These are phyloP conservation scores for Drosophila subobscura DNA, from an alignment of 1,140 invertebrate genomes.

Conservation along the genomic window DNA sequence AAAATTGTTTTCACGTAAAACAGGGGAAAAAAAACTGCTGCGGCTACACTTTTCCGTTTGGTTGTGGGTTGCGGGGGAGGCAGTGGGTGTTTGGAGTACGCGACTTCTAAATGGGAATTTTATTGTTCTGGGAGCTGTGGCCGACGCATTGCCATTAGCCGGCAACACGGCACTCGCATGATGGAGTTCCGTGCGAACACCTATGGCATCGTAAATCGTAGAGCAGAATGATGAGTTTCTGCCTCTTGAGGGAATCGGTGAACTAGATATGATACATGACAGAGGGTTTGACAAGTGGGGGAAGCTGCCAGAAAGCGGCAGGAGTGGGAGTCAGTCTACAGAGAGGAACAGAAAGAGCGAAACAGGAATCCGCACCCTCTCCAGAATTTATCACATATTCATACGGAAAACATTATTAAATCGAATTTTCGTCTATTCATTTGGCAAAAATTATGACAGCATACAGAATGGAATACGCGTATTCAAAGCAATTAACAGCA, in stretches of 20 bases:
- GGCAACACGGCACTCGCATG: conserved; percentile 50
- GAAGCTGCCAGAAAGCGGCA: not conserved
- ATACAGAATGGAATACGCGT: conserved; percentile 7
- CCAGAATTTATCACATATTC: not conserved
- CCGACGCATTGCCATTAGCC: conserved; percentile 71
- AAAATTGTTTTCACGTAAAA: conserved; percentile 81
- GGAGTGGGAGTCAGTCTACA: not conserved
- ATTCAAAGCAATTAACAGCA: conserved; percentile 54
- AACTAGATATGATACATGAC: too few relatives aligned
- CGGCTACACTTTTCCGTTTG: conserved; percentile 51
- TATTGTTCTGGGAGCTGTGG: conserved; percentile 78
- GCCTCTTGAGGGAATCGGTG: conserved; percentile 8
- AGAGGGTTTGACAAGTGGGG: not conserved
- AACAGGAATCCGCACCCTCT: not conserved
- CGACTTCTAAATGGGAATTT: conserved; percentile 75
- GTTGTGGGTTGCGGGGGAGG: not conserved
- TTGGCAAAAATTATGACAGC: conserved; percentile 12
- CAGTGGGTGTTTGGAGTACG: conserved; percentile 46
- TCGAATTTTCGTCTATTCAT: conserved; percentile 14
- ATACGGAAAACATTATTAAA: conserved; percentile 18
- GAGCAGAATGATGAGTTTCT: conserved; percentile 1
- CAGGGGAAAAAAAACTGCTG: conserved; percentile 69
- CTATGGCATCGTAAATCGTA: conserved; percentile 61
- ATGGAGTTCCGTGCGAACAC: conserved; percentile 35
- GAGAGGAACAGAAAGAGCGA: too few relatives aligned